A percentile compares a stretch with the other conserved stretches of the same genome.
Conservation (phyloP, 2,113 vertebrate genomes). For the Ictidomys tridecemlineatus region DNA sequence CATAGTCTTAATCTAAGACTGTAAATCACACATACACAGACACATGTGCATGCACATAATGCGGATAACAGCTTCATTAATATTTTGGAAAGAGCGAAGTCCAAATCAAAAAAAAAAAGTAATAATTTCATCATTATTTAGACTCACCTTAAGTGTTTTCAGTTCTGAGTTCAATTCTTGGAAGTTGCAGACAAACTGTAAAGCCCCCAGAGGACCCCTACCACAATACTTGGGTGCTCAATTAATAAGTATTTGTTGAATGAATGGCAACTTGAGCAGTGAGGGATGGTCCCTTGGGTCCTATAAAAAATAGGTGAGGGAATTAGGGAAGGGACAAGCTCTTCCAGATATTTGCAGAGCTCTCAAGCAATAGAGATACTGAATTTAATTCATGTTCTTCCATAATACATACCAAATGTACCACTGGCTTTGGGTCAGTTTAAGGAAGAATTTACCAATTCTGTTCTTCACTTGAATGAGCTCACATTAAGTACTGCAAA, state of each 20-base stretch:
- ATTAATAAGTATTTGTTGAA: not conserved
- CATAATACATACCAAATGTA: not conserved
- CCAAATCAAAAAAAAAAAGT: not conserved
- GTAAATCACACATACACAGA: not conserved
- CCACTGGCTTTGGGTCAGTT: not conserved
- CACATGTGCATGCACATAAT: not conserved
- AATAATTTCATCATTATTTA: not conserved
- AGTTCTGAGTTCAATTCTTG: not conserved
- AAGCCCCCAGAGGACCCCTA: not conserved
- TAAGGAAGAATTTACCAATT: not conserved
- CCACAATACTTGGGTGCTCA: not conserved
- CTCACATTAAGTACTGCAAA: not conserved
- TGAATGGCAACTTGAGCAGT: not conserved
- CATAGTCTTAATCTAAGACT: not conserved
- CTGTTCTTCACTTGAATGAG: not conserved
- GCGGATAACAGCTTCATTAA: not conserved
- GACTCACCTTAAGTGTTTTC: not conserved
- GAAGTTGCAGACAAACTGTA: not conserved
- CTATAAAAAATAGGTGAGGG: not conserved
- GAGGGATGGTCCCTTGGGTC: not conserved
- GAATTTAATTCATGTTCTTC: conserved; percentile 29
- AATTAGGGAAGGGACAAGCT: not conserved
- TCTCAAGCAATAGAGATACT: not conserved
- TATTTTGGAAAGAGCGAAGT: not conserved
- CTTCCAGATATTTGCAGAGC: not conserved